phyloP scores from a whole-genome alignment of 2,113 vertebrate genomes.

The Thamnophis sirtalis region DNA sequence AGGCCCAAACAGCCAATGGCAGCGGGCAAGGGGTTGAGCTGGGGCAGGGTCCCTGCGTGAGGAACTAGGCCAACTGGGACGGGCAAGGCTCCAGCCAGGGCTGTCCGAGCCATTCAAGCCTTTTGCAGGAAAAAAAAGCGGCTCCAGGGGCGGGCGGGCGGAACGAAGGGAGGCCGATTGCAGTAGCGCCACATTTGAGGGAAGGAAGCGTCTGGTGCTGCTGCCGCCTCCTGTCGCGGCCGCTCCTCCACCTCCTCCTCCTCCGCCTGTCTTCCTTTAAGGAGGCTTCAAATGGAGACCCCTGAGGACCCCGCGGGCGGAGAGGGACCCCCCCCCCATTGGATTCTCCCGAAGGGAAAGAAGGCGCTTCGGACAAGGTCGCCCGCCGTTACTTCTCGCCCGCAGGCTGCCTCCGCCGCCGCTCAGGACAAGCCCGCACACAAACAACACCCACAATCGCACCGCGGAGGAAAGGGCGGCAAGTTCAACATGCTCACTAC shows the following conservation, averaged over 20 bases:
- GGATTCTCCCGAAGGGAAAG: neutral
- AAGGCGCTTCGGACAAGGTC: neutral
- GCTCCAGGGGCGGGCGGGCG: neutral
- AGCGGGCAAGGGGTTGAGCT: slow-evolving; percentile 12
- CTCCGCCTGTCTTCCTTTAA: neutral
- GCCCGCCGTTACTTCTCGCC: neutral
- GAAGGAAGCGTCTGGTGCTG: neutral
- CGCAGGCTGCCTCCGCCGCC: neutral
- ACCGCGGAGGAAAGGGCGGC: slow-evolving; percentile 21
- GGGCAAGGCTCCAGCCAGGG: neutral
- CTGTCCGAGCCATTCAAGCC: neutral
- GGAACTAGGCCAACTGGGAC: slow-evolving; percentile 11
- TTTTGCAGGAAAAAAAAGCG: slow-evolving; percentile 15
- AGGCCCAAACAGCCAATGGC: slow-evolving; percentile 16
- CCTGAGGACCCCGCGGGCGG: neutral
- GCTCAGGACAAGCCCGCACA: neutral
- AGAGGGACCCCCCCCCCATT: neutral
- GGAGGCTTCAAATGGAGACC: neutral
- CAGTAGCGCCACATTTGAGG: slow-evolving; percentile 17
- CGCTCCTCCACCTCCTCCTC: neutral
- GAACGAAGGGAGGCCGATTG: neutral
- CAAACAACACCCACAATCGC: neutral
- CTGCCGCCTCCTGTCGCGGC: neutral
- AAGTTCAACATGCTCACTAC: slow-evolving; percentile 51
- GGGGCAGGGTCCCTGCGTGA: neutral